Evolutionary conservation across 2,113 vertebrate genomes (phyloP), one percentile per base, ranked within the genome.

Genomic region (Cyprinodon variegatus): DNA sequence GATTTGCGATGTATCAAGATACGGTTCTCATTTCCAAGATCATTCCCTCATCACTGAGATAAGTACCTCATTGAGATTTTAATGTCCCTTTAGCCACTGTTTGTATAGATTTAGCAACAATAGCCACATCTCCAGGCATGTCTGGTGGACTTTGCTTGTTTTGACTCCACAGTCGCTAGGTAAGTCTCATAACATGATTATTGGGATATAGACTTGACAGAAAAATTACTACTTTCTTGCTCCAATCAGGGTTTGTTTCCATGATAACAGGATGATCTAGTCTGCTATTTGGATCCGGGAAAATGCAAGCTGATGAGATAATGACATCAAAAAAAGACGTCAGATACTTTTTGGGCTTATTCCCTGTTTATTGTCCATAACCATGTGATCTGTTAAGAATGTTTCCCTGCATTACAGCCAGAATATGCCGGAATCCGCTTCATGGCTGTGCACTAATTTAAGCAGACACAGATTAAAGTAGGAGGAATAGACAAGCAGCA

Each of bases 381-480:
- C 46, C 40, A 43, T 20, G 20, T 2, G 41, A 40, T 72, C 0
- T 22, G 59, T 11, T 63, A 36, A 61, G 2, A 61, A 22, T 15
- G 1, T 41, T 75, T 57, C 60, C 53, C 2, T 37, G 38, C 57
- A 15, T 43, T 68, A 70, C n/a, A 14, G 17, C 11, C 22, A 0
- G 13, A 39, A n/a, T 29, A 13, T 61, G 76, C 76, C 57, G 65
- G 69, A 36, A 57, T 15, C 15, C 15, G 41, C 65, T 62, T 22
- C 61, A 41, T 17, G 8, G 61, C 22, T 40, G 6, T 48, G 39
- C 36, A 60, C 36, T 2, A 10, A 46, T 12, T 63, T 62, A 64
- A 12, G 68, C 43, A 53, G 13, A 61, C 64, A 37, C 45, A 36
- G 61, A 38, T 46, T 41, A 68, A 75, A 60, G 2, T 29, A 60